Conservation (phyloP, 2,113 vertebrate species). For the Sinosuthora webbiana region DNA sequence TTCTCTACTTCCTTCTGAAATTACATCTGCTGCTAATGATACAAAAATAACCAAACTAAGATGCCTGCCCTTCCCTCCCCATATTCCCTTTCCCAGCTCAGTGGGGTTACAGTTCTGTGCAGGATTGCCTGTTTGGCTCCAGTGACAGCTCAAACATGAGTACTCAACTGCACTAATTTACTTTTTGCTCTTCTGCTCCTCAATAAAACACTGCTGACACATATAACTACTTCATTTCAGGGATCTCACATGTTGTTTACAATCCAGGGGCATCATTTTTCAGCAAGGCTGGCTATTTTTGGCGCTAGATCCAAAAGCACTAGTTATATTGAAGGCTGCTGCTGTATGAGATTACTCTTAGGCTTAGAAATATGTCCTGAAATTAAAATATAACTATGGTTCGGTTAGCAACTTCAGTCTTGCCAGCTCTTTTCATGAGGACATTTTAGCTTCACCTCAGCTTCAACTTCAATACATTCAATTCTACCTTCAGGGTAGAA, state of each 20-base stretch:
- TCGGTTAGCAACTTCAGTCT: neutral
- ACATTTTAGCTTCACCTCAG: neutral
- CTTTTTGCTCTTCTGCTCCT: neutral
- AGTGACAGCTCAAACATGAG: neutral
- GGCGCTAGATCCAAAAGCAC: neutral
- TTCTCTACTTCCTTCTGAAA: neutral
- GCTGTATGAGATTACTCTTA: neutral
- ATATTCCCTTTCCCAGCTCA: accelerated
- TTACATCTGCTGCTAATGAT: neutral
- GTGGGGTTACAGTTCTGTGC: neutral
- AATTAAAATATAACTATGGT: neutral
- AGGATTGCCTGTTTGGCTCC: neutral
- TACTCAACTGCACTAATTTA: neutral
- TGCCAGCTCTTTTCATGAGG: neutral
- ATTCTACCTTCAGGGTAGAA: neutral
- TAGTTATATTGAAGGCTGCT: neutral
- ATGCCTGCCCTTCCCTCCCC: neutral
- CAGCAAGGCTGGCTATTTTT: neutral
- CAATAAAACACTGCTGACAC: neutral
- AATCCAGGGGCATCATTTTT: neutral
- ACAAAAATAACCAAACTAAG: neutral
- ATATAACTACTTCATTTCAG: neutral
- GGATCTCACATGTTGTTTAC: neutral
- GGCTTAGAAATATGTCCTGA: neutral
- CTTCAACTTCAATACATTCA: neutral